Evolutionary conservation across 2,888 invertebrate genomes (phyloP), one percentile per base, ranked within the genome.

Genomic region (Galerucella calmariensis): DNA sequence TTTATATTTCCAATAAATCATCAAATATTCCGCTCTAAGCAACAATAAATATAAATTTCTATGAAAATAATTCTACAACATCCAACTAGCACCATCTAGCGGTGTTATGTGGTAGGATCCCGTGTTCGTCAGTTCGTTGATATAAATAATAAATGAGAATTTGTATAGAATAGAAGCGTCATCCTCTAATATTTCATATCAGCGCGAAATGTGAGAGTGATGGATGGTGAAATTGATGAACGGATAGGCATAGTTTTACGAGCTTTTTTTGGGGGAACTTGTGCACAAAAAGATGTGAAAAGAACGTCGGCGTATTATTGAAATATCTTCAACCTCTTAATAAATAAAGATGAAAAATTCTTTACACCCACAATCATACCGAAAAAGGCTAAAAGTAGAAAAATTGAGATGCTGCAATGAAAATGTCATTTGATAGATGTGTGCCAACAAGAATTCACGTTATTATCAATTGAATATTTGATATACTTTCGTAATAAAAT

Each of bases 1-100:
- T 63, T 73, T 77, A 69, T 24, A 63, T 66, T 59, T 56, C 27
- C 20, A 27, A 44, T 62, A 9, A 51, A 1, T n/a, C n/a, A n/a
- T n/a, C 1, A 51, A 41, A 41, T 41, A 41, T 9, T 41, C 35
- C 35, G 8, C 8, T 41, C 9, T 41, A 35, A 35, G 35, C 35
- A 35, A 6, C 35, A 35, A 35, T 5, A 35, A 5, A 41, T 41
- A 41, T 41, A 1, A 41, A 41, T 8, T 41, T 41, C 8, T 41
- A 41, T 41, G 35, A 9, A 41, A 41, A 41, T 41, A 6, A 35
- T 35, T 35, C 6, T 35, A 3, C 6, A 35, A 35, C 35, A 35
- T 35, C 35, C 5, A 5, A 35, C 5, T 46, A 12, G 12, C 48
- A 48, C 0, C 48, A 48, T 48, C 48, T 14, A 48, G 14, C 14